Evolutionary conservation across 2,797 vertebrate species (phyloP).

Genomic region (Rhinophrynus dorsalis): DNA sequence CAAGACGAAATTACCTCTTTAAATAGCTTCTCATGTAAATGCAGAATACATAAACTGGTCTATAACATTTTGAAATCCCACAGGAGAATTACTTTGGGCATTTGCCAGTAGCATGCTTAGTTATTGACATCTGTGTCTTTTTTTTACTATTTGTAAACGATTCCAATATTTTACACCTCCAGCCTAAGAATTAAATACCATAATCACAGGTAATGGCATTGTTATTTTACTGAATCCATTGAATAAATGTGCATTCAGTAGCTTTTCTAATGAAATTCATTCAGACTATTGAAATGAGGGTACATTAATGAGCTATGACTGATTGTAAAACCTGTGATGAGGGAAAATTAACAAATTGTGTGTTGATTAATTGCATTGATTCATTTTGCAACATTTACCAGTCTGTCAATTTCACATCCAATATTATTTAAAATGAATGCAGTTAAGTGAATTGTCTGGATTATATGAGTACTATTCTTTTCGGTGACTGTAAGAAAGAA

Average conservation of each 20-base stretch:
- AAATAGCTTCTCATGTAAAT: not conserved
- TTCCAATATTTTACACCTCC: constrained; percentile 31
- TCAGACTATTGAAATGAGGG: constrained; percentile 42
- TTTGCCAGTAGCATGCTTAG: not conserved
- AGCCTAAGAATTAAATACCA: constrained; percentile 17
- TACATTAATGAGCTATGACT: constrained; percentile 44
- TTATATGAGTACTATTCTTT: constrained; percentile 39
- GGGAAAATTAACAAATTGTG: constrained; percentile 48
- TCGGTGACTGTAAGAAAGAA: constrained; percentile 31
- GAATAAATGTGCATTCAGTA: constrained; percentile 45
- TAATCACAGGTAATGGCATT: constrained; percentile 10
- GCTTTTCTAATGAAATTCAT: constrained; percentile 32
- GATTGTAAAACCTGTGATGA: constrained; percentile 45
- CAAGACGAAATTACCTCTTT: not conserved
- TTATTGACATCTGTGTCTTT: constrained; percentile 39
- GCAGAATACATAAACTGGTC: not conserved
- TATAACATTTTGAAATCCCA: not conserved
- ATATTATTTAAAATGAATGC: constrained; percentile 41
- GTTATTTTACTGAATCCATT: constrained; percentile 30
- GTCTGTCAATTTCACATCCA: constrained; percentile 43
- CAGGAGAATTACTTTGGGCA: not conserved
- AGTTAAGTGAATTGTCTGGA: constrained; percentile 45
- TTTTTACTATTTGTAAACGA: constrained; percentile 33
- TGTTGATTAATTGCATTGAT: constrained; percentile 50
- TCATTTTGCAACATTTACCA: constrained; percentile 41